Percentiles rank a stretch among this genome's conserved stretches.
These are phyloP conservation scores for Phoenicopterus ruber DNA, from an alignment of 2,113 vertebrate genomes.

Conservation along the genomic window DNA sequence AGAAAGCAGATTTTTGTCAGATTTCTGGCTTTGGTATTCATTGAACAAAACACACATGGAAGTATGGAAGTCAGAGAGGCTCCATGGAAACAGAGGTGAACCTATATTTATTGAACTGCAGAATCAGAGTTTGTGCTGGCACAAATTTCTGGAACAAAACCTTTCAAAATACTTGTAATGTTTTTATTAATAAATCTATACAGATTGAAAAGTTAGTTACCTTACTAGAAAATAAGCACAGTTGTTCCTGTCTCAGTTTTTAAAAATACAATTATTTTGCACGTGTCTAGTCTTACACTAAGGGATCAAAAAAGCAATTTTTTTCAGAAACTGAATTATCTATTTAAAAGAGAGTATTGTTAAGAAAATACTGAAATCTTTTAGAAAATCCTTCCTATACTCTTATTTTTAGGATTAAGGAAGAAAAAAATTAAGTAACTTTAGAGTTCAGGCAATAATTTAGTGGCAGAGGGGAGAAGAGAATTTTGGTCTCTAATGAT, in stretches of 20 bases:
- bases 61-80: background rate
- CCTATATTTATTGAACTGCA: background rate
- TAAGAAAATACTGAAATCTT: background rate
- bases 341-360: background rate
- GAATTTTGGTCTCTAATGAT: background rate
- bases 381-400: background rate
- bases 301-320: background rate
- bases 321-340: background rate
- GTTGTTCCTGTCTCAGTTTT: background rate
- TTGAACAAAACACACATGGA: background rate
- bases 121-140: background rate
- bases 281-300: background rate
- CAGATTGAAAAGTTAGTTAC: background rate
- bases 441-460: background rate
- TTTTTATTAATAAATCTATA: background rate
- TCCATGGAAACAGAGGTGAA: background rate
- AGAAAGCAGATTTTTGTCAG: background rate
- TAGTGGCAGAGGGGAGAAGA: background rate
- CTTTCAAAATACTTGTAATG: background rate
- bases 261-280: background rate
- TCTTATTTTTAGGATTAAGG: background rate
- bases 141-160: background rate
- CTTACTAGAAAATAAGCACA: background rate
- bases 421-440: background rate
- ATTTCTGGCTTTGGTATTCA: background rate